Base-by-base conservation (phyloP, 2,797 vertebrate genomes). In the Protosalanx chinensis region DNA sequence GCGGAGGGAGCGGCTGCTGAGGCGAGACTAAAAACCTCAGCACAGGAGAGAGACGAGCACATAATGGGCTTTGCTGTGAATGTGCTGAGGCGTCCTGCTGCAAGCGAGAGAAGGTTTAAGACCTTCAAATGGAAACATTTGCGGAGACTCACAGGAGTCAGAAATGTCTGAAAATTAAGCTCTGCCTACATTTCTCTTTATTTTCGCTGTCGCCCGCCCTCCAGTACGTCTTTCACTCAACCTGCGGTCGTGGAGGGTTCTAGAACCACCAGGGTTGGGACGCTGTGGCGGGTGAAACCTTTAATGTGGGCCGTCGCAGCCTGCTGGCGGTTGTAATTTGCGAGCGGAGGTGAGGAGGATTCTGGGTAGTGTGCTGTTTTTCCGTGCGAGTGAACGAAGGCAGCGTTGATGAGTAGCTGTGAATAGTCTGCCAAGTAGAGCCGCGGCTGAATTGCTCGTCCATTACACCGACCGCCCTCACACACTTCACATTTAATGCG, bases 11-110 rank as follows among this genome's bases (percentile, higher is more conserved):
- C 82, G 80, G 81, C 75, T 75, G 71, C 78, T 73, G 79, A 81
- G 79, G 84, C 77, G 84, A 85, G 86, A 85, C 82, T 85, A 79
- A 77, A 76, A 88, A 85, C 84, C 79, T 82, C 80, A 73, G 82
- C 86, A 79, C 77, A 71, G 77, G 76, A 85, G 79, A 89, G 79
- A 88, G 88, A 87, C 79, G 76, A 83, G 56, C 23, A 88, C 86
- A 91, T 91, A 92, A 93, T 91, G 88, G 86, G 91, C 89, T 92
- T 92, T 91, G 81, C 85, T 86, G 78, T 76, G 79, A 86, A 86
- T 90, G 84, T 87, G 89, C 88, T 85, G 85, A 91, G 85, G 83
- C 82, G 72, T 87, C 82, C 84, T 81, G 80, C 85, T 88, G 82
- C 81, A 79, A 85, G 83, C 87, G 80, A 87, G 88, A 89, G 87